Conservation (phyloP, 1,140 invertebrate genomes). For the Steinernema feltiae region DNA sequence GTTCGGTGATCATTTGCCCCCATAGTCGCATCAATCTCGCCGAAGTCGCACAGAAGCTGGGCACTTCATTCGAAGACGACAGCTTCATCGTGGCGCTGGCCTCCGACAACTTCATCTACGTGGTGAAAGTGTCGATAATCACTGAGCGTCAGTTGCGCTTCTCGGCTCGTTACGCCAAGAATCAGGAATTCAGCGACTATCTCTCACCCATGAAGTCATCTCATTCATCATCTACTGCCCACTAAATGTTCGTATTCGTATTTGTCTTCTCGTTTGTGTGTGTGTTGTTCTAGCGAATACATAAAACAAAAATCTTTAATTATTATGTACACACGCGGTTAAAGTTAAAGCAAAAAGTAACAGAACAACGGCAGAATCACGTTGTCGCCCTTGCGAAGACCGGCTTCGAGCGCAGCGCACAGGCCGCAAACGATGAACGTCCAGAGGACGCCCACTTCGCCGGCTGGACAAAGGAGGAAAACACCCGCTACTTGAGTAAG, state of each 20-base stretch:
- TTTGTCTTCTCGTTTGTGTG: too few relatives aligned
- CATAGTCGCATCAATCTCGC: background rate
- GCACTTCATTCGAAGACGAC: background rate
- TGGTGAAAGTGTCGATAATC: background rate
- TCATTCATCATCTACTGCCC: background rate
- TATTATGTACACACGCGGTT: background rate
- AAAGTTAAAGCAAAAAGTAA: constrained; percentile 27
- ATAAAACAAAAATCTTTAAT: background rate
- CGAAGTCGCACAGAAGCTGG: background rate
- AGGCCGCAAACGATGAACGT: constrained; percentile 24
- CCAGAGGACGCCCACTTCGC: constrained; percentile 20
- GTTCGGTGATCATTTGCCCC: background rate
- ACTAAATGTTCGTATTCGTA: too few relatives aligned
- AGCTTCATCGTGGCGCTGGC: background rate
- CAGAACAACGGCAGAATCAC: constrained; percentile 32
- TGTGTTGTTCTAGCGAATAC: too few relatives aligned
- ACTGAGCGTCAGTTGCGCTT: background rate
- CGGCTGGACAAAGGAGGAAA: background rate
- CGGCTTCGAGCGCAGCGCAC: constrained; percentile 40
- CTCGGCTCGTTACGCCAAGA: background rate
- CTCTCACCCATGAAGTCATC: background rate
- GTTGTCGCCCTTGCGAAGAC: constrained; percentile 37
- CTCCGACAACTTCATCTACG: background rate
- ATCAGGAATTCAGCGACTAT: background rate
- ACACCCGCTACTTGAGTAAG: constrained; percentile 30